Conservation (phyloP, 2,797 vertebrate genomes). For the Cercopithecus hamlyni region DNA sequence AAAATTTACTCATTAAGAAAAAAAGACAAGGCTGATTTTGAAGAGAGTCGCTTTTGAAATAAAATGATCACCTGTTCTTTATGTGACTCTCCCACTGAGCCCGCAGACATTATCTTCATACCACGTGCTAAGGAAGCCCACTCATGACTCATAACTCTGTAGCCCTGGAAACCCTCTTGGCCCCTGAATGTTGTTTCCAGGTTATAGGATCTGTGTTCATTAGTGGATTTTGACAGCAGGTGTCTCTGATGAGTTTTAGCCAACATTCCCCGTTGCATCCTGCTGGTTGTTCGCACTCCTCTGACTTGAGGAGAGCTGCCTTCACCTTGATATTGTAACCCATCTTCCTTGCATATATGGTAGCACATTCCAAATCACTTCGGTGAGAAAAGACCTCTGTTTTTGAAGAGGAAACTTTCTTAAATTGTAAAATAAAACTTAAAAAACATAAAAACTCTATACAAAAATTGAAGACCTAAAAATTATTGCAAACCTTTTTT, state of each 20-base stretch:
- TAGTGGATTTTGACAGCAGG: slow-evolving; percentile 75
- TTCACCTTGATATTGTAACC: accelerated
- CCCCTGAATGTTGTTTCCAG: slow-evolving; percentile 1
- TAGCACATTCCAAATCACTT: neutral
- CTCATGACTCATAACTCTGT: neutral
- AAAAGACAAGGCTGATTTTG: neutral
- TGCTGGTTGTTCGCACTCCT: neutral
- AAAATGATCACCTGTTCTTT: neutral
- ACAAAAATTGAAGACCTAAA: neutral
- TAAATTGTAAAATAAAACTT: neutral
- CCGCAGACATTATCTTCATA: neutral
- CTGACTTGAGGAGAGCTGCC: neutral
- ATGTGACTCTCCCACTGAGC: neutral
- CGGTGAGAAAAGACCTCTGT: neutral
- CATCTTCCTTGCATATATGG: neutral
- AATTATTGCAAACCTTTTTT: neutral
- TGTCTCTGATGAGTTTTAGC: slow-evolving; percentile 74
- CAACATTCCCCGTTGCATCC: slow-evolving; percentile 41
- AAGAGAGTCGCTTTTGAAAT: neutral
- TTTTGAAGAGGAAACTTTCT: slow-evolving; percentile 20
- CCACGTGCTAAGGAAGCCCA: neutral
- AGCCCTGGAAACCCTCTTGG: slow-evolving; percentile 59
- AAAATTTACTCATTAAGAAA: neutral
- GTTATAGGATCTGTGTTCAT: slow-evolving; percentile 40
- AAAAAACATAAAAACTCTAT: neutral